A percentile compares a stretch with the other conserved stretches of the same genome.
Evolutionary conservation across 2,888 invertebrate genomes (phyloP).

Genomic region (Cataglyphis cursor): DNA sequence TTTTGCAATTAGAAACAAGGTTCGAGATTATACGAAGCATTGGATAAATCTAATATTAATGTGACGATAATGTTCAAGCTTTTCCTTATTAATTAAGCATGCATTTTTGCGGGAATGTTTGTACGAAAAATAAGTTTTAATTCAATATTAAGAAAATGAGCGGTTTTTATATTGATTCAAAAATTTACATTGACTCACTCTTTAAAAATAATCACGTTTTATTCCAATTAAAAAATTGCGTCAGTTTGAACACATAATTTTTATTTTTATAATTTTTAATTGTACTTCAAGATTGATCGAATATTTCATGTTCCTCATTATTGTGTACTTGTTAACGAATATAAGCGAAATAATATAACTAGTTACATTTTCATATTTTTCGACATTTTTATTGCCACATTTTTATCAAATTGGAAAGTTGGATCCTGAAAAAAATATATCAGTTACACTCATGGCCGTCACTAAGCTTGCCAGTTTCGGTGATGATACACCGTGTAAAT

Average conservation of each 20-base stretch:
- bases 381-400: not conserved
- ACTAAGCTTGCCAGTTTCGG: not conserved
- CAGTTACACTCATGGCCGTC: not conserved
- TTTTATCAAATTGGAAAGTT: slow-evolving; percentile 3
- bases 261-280: slow-evolving; percentile 6
- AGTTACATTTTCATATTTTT: not conserved
- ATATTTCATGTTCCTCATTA: not conserved
- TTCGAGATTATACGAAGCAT: not conserved
- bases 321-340: not conserved
- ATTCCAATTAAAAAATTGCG: not conserved
- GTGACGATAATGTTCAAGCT: not conserved
- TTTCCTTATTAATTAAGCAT: slow-evolving; percentile 3
- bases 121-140: not conserved
- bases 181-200: not conserved
- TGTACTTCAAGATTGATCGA: not conserved
- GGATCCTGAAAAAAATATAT: not conserved
- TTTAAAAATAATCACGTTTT: not conserved
- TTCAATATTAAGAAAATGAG: not conserved
- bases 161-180: not conserved
- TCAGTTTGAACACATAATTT: not conserved
- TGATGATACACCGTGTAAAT: slow-evolving; percentile 16
- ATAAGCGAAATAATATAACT: not conserved
- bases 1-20: slow-evolving; percentile 2
- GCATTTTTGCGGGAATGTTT: not conserved
- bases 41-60: slow-evolving; percentile 20